Evolutionary conservation across 2,888 invertebrate species (phyloP), one percentile per base, ranked within the genome.

Genomic region (Syrista parreyssii): DNA sequence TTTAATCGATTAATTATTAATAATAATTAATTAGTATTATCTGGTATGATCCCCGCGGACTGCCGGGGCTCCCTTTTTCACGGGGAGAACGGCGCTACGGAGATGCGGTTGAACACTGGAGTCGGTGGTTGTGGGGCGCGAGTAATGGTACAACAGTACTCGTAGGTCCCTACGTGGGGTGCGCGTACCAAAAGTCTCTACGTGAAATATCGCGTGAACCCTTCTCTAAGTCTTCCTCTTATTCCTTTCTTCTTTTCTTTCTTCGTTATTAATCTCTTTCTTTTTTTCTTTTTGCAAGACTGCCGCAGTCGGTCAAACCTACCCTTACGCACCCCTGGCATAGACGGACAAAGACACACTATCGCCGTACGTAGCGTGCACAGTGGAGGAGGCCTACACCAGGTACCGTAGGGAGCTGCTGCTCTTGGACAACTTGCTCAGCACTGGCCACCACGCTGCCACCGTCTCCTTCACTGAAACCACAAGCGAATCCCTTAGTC

Each of bases 401-500:
- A 92, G 85, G 87, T 87, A 88, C 86, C 89, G 88, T 83, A 90
- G 87, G 86, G 86, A 88, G 85, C 86, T 84, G 87, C 86, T 86
- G 86, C 84, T 85, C 84, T 84, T 88, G 83, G 87, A 86, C 84
- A 87, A 86, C 84, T 85, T 86, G 86, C 84, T 85, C 89, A 89
- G 84, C 86, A 88, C 85, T 85, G 88, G 88, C 90, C 88, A 88
- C 89, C 90, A 89, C 92, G 91, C 92, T 92, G 92, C 93, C 93
- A 93, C 93, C 92, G 92, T 93, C 92, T 93, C 93, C 93, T 93
- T 93, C 93, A 93, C 93, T 93, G 91, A 68, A 93, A 93, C 80
- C 81, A 79, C 36, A 79, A 75, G 71, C 71, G 31, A 33, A 55
- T 23, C 55, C 55, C 55, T 55, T 55, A 55, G 55, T 23, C 55